Base-by-base conservation (phyloP, 2,888 invertebrate species). In the Clunio marinus region DNA sequence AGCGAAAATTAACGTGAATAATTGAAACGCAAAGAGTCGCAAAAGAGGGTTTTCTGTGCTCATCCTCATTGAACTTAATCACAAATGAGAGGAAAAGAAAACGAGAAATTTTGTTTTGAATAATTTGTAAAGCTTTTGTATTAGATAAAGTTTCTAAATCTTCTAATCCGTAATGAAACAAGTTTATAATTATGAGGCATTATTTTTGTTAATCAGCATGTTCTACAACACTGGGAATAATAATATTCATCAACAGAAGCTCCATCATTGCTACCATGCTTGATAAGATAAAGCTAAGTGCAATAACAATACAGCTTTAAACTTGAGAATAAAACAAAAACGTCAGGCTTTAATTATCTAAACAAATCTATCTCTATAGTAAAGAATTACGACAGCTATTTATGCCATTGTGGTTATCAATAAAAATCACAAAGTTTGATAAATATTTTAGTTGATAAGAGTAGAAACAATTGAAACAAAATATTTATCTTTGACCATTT, bases 21-120 rank as follows among this genome's bases (percentile, higher is more conserved):
- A 51, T 51, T 51, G 51, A 51, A 51, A 22, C 22, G 51, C 51
- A 51, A 51, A 51, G 51, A 51, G 51, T 20, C 51, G 51, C 35
- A 51, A n/a, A n/a, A n/a, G 22, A 51, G 51, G 3, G 8, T 51
- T 51, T 51, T 51, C 17, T 51, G 10, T n/a, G n/a, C n/a, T n/a
- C n/a, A n/a, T n/a, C n/a, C n/a, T n/a, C n/a, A n/a, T 41, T 51
- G 20, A 20, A 7, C 51, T 51, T 51, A 22, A 22, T 51, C 51
- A 20, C n/a, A 22, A 17, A 51, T 22, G 51, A 22, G 8, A 15
- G n/a, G 15, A 15, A 45, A 45, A 13, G 20, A 17, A 17, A n/a
- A 17, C 51, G 22, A 41, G n/a, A 41, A 15, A 41, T 51, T 22
- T 17, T 13, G 22, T 51, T 51, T 7, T 51, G 5, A 51, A 51